These are phyloP conservation scores for Heliconius himera DNA, from an alignment of 1,140 invertebrate genomes.

Conservation along the genomic window DNA sequence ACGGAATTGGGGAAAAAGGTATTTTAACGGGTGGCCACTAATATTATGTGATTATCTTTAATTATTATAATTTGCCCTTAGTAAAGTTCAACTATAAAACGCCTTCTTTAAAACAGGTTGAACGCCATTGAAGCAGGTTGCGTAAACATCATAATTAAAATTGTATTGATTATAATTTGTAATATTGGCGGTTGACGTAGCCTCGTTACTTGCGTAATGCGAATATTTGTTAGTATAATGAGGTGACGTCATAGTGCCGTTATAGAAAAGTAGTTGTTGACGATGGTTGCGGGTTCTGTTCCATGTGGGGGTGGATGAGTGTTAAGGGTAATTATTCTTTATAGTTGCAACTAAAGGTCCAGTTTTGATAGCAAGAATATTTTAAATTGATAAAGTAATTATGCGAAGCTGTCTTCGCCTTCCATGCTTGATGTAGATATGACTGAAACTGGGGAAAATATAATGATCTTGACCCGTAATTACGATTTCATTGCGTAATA, in stretches of 20 bases:
- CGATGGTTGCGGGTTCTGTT: not conserved
- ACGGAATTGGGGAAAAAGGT: no score
- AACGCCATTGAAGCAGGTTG: not conserved
- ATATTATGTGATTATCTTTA: no score
- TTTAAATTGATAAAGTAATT: no score
- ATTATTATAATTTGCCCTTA: not conserved
- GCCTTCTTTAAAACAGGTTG: conserved; percentile 10
- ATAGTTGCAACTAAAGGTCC: no score
- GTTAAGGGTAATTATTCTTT: no score
- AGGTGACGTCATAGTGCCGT: not conserved
- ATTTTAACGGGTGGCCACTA: no score
- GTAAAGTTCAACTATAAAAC: not conserved
- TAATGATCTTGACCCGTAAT: no score
- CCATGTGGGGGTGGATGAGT: not conserved
- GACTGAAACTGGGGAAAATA: no score
- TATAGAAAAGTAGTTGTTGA: not conserved
- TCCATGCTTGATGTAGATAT: no score
- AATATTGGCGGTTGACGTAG: not conserved
- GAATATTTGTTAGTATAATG: not conserved
- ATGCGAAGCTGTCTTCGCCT: no score
- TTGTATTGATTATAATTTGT: not conserved
- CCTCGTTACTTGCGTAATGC: not conserved
- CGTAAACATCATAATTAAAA: conserved; percentile 2
- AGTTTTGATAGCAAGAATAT: no score
- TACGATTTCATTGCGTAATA: no score